Evolutionary conservation across 2,888 invertebrate genomes (phyloP).

Genomic region (Ectropis crepuscularia): DNA sequence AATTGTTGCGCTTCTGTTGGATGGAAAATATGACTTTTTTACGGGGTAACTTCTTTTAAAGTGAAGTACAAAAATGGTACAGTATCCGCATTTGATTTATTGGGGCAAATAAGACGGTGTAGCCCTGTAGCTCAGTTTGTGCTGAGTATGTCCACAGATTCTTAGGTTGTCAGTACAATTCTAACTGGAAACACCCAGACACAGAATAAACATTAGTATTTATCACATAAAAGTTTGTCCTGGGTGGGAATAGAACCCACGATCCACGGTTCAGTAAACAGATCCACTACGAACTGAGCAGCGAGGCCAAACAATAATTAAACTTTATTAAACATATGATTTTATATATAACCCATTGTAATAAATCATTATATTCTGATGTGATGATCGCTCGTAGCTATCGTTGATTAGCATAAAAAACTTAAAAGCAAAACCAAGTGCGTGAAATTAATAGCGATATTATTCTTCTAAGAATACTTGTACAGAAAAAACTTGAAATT

Average conservation of each 20-base stretch:
- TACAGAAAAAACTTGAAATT: slow-evolving; percentile 7
- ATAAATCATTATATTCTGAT: slow-evolving; percentile 3
- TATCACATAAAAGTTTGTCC: no score
- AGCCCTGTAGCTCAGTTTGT: no score
- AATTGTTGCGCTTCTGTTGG: slow-evolving; percentile 12
- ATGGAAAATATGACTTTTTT: slow-evolving; percentile 15
- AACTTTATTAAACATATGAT: background rate
- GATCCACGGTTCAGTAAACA: no score
- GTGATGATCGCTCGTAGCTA: slow-evolving; percentile 3
- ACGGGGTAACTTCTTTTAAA: background rate
- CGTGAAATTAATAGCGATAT: slow-evolving; percentile 15
- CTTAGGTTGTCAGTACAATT: no score
- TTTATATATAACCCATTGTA: background rate
- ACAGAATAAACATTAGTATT: no score
- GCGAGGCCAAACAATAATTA: no score
- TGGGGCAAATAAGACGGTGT: no score
- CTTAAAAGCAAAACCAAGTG: background rate
- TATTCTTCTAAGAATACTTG: background rate
- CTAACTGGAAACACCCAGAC: no score
- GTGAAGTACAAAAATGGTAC: background rate
- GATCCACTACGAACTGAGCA: no score
- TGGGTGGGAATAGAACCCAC: no score
- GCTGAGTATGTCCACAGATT: no score
- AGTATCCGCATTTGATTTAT: no score
- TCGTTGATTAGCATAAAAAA: slow-evolving; percentile 5